phyloP scores from a whole-genome alignment of 2,797 vertebrate genomes.

The Tiaroga cobitis region DNA sequence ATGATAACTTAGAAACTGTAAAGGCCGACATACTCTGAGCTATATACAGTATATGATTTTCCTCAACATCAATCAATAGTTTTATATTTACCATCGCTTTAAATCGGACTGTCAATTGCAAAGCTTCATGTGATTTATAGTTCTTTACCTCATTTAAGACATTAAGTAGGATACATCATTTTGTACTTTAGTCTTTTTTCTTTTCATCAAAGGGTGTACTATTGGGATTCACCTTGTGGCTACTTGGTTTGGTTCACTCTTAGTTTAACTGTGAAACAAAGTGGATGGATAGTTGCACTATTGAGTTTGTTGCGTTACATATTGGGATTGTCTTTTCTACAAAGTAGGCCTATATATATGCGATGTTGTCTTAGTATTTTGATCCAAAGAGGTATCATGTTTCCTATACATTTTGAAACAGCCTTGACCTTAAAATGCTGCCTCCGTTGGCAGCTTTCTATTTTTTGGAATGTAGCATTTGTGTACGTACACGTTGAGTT shows the following conservation, averaged over 20 bases:
- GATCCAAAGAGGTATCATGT: not conserved
- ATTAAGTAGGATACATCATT: not conserved
- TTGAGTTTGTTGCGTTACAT: not conserved
- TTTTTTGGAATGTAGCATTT: conserved; percentile 22
- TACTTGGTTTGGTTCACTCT: not conserved
- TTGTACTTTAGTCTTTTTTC: not conserved
- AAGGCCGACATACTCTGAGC: not conserved
- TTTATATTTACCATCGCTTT: not conserved
- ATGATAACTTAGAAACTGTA: not conserved
- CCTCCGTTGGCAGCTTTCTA: not conserved
- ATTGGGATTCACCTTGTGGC: not conserved
- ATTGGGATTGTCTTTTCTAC: not conserved
- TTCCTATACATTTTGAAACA: not conserved
- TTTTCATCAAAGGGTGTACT: not conserved
- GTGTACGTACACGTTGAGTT: conserved; percentile 8
- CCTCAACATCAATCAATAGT: not conserved
- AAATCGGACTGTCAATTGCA: not conserved
- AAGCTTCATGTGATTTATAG: not conserved
- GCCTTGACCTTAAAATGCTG: conserved; percentile 11
- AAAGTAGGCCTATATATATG: not conserved
- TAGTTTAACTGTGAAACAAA: not conserved
- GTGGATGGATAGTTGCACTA: not conserved
- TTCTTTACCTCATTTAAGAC: not conserved
- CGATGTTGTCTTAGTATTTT: not conserved
- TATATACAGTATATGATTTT: not conserved